phyloP scores from a whole-genome alignment of 2,113 vertebrate species.

The Pionites leucogaster region DNA sequence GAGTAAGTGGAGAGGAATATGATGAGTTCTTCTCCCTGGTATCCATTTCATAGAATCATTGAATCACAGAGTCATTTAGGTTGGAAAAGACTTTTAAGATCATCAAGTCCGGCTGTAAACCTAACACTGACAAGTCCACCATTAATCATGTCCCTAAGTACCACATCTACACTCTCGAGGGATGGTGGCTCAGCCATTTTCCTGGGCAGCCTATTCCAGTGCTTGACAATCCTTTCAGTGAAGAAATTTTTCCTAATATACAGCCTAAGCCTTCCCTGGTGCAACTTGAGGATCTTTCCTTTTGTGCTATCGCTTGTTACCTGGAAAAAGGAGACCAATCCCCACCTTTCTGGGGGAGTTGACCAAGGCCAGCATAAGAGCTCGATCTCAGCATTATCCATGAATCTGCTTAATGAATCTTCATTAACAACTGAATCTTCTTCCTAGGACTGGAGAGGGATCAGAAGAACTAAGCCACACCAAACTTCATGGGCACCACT shows the following conservation, averaged over 20 bases:
- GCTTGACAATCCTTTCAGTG: neutral
- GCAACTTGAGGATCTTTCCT: neutral
- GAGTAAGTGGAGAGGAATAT: rapidly evolving
- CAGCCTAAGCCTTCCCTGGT: neutral
- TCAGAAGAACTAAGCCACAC: neutral
- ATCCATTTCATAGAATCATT: neutral
- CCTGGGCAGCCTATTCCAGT: neutral
- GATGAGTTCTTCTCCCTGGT: neutral
- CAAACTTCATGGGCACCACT: neutral
- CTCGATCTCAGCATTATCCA: neutral
- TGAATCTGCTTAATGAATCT: neutral
- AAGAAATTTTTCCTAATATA: neutral
- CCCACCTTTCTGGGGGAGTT: neutral
- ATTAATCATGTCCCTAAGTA: neutral
- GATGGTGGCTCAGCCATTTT: neutral
- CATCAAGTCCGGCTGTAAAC: neutral
- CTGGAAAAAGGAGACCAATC: rapidly evolving
- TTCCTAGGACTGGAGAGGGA: neutral
- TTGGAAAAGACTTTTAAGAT: neutral
- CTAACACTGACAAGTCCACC: neutral
- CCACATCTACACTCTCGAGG: neutral
- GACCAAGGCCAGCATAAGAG: neutral
- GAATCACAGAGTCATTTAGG: neutral
- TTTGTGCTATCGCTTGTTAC: neutral
- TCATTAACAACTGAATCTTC: neutral